A percentile compares a stretch with the other conserved stretches of the same genome.
Evolutionary conservation across 2,113 vertebrate species (phyloP).

Genomic region (Excalfactoria chinensis): DNA sequence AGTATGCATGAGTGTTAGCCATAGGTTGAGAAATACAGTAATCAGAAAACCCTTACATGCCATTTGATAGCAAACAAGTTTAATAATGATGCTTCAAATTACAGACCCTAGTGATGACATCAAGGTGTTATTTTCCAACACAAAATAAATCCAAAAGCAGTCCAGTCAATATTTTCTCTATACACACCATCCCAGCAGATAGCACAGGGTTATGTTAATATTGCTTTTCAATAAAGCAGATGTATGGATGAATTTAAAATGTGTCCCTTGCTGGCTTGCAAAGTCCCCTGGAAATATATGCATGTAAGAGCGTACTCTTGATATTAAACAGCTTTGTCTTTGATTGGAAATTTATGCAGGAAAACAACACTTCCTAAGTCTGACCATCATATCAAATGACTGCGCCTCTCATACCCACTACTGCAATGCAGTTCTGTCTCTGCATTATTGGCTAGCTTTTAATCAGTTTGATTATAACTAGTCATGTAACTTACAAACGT

Average conservation of each 20-base stretch:
- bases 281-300: background rate
- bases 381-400: rapidly evolving
- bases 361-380: background rate
- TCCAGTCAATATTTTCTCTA: conserved; percentile 40
- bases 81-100: conserved; percentile 15
- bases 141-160: conserved; percentile 13
- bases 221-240: background rate
- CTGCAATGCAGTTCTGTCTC: background rate
- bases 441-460: background rate
- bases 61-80: conserved; percentile 5
- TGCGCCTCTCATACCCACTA: background rate
- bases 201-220: conserved; percentile 21
- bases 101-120: background rate
- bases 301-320: background rate
- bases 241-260: background rate
- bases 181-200: background rate
- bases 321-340: background rate
- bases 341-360: background rate
- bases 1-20: background rate
- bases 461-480: background rate
- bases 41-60: background rate
- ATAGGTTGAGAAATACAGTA: background rate
- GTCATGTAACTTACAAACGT: background rate
- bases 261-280: background rate
- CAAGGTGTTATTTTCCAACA: conserved; percentile 26